A percentile compares a stretch with the other conserved stretches of the same genome.
Evolutionary conservation across 2,113 vertebrate species (phyloP).

Genomic region (Lophura nycthemera): DNA sequence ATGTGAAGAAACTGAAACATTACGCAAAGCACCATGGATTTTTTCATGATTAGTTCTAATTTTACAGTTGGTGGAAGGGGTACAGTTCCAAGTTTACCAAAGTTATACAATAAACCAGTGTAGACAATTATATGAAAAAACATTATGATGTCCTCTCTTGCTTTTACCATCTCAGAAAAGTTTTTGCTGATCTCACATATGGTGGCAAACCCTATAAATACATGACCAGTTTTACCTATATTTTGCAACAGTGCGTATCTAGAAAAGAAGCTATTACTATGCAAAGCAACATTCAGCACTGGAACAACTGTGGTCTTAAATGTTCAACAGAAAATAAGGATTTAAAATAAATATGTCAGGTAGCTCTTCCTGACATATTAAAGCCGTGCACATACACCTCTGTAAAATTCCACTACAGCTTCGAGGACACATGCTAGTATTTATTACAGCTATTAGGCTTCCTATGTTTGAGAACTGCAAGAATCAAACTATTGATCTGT

Average conservation of each 20-base stretch:
- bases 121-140: background rate
- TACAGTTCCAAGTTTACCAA: background rate
- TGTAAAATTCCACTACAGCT: background rate
- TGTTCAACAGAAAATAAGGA: background rate
- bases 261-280: background rate
- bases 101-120: background rate
- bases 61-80: slow-evolving; percentile 2
- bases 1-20: background rate
- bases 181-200: background rate
- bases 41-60: background rate
- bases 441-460: slow-evolving; percentile 27
- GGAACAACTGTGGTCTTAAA: background rate
- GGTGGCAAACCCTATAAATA: background rate
- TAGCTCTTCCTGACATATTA: background rate
- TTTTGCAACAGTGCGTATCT: background rate
- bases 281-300: background rate
- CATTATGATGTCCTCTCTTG: background rate
- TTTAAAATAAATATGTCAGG: background rate
- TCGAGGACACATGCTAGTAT: background rate
- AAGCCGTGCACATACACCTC: background rate
- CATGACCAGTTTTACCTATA: background rate
- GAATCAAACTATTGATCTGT: slow-evolving; percentile 29
- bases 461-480: slow-evolving; percentile 20
- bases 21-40: background rate
- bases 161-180: background rate